A percentile compares a stretch with the other conserved stretches of the same genome.
These are phyloP conservation scores for Xestia sexstrigata DNA, from an alignment of 2,888 invertebrate genomes.

Conservation along the genomic window DNA sequence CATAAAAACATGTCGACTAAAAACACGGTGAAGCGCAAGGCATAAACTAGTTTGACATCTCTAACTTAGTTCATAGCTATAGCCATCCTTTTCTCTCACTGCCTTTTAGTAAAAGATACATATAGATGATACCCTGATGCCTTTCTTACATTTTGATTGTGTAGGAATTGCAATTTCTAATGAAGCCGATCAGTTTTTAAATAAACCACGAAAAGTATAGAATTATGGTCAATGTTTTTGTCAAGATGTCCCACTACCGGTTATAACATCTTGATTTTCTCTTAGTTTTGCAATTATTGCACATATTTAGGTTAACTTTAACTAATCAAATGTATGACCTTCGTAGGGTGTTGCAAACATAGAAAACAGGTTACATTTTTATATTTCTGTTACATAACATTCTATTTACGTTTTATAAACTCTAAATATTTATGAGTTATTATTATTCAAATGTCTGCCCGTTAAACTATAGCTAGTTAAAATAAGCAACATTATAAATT, in stretches of 20 bases:
- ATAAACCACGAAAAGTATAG: too few species aligned
- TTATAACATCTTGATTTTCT: not conserved
- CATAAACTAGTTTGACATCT: too few species aligned
- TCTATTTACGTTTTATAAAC: slow-evolving; percentile 12
- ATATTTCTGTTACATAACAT: slow-evolving; percentile 27
- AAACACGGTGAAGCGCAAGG: too few species aligned
- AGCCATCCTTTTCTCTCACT: too few species aligned
- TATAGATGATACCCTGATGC: too few species aligned
- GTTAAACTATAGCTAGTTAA: slow-evolving; percentile 16
- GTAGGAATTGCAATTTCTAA: too few species aligned
- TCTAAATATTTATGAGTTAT: slow-evolving; percentile 38
- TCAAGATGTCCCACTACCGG: not conserved
- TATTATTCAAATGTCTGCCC: slow-evolving; percentile 24
- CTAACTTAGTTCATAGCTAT: too few species aligned
- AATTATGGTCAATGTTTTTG: not conserved
- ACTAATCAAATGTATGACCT: not conserved
- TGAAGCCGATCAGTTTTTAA: too few species aligned
- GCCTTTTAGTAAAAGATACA: too few species aligned
- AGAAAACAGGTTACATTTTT: slow-evolving; percentile 15
- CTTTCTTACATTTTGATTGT: not conserved
- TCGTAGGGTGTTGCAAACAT: slow-evolving; percentile 18
- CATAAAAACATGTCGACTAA: too few species aligned
- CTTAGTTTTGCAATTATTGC: slow-evolving; percentile 5
- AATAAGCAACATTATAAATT: slow-evolving; percentile 25
- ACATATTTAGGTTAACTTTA: not conserved